A percentile compares a stretch with the other conserved stretches of the same genome.
These are phyloP conservation scores for Carapus acus DNA, from an alignment of 2,797 vertebrate species.

Conservation along the genomic window DNA sequence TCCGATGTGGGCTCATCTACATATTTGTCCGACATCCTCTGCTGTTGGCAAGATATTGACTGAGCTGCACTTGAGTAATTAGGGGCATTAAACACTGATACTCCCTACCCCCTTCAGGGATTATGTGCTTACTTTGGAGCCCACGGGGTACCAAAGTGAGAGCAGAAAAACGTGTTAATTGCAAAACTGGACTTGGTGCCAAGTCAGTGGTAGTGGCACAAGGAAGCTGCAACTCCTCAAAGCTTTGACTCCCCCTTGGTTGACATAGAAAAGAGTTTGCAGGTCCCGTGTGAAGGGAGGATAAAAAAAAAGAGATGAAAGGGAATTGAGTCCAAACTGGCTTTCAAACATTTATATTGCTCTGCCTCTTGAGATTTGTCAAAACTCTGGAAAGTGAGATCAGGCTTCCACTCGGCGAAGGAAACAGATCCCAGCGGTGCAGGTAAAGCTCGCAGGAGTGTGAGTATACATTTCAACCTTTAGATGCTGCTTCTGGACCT, in stretches of 20 bases:
- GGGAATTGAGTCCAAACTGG: slow-evolving; percentile 46
- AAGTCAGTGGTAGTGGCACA: slow-evolving; percentile 48
- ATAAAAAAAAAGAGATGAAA: slow-evolving; percentile 61
- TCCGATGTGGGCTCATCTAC: slow-evolving; percentile 18
- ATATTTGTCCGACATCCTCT: slow-evolving; percentile 42
- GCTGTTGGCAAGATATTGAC: slow-evolving; percentile 47
- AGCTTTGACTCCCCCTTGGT: slow-evolving; percentile 47
- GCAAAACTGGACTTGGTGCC: slow-evolving; percentile 58
- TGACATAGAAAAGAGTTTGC: slow-evolving; percentile 52
- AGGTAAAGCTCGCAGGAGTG: slow-evolving; percentile 53
- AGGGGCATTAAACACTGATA: slow-evolving; percentile 57
- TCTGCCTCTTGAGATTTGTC: slow-evolving; percentile 59
- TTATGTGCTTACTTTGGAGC: slow-evolving; percentile 65
- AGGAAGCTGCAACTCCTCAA: slow-evolving; percentile 38
- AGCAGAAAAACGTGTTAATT: slow-evolving; percentile 67
- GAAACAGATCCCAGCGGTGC: slow-evolving; percentile 46
- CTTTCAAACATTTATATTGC: slow-evolving; percentile 64
- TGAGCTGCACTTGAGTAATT: slow-evolving; percentile 56
- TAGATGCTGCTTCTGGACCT: slow-evolving; percentile 54
- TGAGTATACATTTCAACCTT: slow-evolving; percentile 51
- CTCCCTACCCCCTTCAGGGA: slow-evolving; percentile 59
- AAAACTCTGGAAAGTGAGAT: slow-evolving; percentile 53
- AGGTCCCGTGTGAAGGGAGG: slow-evolving; percentile 47
- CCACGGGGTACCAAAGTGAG: slow-evolving; percentile 50
- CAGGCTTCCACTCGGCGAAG: slow-evolving; percentile 43